Evolutionary conservation across 1,140 invertebrate genomes (phyloP).

Genomic region (Drosophila lini): DNA sequence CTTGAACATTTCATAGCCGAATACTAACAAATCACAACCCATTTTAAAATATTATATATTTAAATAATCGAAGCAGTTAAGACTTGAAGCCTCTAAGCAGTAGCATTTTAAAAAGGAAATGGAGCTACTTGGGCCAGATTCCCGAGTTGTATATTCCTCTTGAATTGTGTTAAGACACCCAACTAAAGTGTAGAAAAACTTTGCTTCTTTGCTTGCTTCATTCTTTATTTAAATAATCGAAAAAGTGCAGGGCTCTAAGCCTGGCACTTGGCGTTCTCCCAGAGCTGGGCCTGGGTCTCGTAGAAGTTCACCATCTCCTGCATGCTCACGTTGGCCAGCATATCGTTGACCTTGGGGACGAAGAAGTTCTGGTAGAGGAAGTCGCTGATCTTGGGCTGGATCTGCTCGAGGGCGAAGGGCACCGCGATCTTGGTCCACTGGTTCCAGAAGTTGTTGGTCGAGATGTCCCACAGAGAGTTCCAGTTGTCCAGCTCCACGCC

Average conservation of each 20-base stretch:
- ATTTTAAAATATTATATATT: too few relatives aligned
- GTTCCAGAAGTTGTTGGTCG: constrained; percentile 61
- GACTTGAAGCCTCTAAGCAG: too few relatives aligned
- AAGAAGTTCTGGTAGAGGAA: constrained; percentile 31
- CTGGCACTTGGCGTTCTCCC: constrained; percentile 24
- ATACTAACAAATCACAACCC: too few relatives aligned
- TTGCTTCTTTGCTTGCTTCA: not conserved
- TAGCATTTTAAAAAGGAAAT: not conserved
- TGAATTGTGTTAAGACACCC: too few relatives aligned
- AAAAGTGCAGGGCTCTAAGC: not conserved
- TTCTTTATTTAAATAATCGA: not conserved
- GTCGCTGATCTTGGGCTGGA: constrained; percentile 41
- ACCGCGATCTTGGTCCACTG: constrained; percentile 2
- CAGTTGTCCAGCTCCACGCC: constrained; percentile 57
- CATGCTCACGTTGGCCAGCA: constrained; percentile 33
- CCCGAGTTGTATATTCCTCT: too few relatives aligned
- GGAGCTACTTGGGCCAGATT: too few relatives aligned
- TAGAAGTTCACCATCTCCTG: constrained; percentile 36
- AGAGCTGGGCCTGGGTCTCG: constrained; percentile 9
- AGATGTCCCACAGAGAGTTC: constrained; percentile 62
- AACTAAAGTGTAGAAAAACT: not conserved
- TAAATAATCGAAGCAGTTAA: too few relatives aligned
- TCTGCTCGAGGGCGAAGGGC: constrained; percentile 30
- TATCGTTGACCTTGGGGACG: constrained; percentile 41
- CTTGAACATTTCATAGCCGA: too few relatives aligned